Conservation (phyloP, 2,888 invertebrate species). For the Geotrupes spiniger region DNA sequence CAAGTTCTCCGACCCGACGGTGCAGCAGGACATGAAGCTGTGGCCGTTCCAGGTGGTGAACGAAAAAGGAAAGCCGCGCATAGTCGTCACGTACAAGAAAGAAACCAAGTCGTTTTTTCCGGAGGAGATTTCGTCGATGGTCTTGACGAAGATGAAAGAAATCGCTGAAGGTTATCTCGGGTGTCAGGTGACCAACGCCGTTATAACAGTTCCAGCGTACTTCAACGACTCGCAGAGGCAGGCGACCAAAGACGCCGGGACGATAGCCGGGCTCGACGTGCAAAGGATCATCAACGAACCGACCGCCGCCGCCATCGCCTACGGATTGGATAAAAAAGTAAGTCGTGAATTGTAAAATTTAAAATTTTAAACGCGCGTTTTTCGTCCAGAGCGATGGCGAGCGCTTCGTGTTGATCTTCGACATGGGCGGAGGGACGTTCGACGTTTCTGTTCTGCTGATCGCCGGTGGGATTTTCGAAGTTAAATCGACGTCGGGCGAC, state of each 20-base stretch:
- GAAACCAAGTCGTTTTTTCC: slow-evolving; percentile 51
- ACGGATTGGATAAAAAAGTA: slow-evolving; percentile 56
- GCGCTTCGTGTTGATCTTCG: slow-evolving; percentile 49
- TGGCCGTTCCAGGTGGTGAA: slow-evolving; percentile 63
- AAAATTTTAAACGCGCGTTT: background rate
- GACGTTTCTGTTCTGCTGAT: slow-evolving; percentile 69
- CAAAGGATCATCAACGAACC: slow-evolving; percentile 66
- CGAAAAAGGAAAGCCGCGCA: slow-evolving; percentile 49
- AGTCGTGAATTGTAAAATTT: background rate
- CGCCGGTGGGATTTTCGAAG: slow-evolving; percentile 64
- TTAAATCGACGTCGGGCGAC: slow-evolving; percentile 58
- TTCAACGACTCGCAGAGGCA: slow-evolving; percentile 67
- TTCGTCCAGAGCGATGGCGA: slow-evolving; percentile 44
- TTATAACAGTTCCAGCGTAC: slow-evolving; percentile 61
- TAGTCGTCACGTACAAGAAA: slow-evolving; percentile 46
- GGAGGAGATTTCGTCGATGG: slow-evolving; percentile 58
- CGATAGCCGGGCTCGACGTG: slow-evolving; percentile 61
- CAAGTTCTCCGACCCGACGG: slow-evolving; percentile 59
- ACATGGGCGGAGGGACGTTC: slow-evolving; percentile 62
- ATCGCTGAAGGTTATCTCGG: slow-evolving; percentile 52
- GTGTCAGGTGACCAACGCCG: slow-evolving; percentile 51
- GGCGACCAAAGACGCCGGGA: slow-evolving; percentile 67
- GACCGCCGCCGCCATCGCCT: slow-evolving; percentile 64
- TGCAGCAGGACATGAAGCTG: slow-evolving; percentile 63
- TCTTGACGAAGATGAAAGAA: slow-evolving; percentile 60